These are phyloP conservation scores for Drosophila peninsularis DNA, from an alignment of 2,888 invertebrate species.

Conservation along the genomic window DNA sequence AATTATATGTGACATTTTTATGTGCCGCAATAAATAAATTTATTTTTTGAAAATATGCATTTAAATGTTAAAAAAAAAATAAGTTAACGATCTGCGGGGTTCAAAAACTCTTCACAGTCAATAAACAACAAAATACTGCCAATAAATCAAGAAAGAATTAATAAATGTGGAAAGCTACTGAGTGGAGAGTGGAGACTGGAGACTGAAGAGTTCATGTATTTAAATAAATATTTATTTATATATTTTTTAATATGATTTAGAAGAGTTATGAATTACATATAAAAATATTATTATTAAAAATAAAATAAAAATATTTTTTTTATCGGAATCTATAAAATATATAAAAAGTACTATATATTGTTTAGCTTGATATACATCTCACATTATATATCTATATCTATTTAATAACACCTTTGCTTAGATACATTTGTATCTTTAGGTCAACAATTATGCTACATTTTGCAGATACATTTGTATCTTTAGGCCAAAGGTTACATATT, in stretches of 20 bases:
- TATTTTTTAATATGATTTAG: background rate
- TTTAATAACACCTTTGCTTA: too few relatives aligned
- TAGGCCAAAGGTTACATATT: background rate
- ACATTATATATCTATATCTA: too few relatives aligned
- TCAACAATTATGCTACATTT: background rate
- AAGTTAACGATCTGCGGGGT: background rate
- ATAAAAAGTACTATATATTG: too few relatives aligned
- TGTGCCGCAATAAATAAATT: background rate
- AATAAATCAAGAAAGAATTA: conserved; percentile 1
- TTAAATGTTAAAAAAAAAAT: background rate
- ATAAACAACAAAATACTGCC: background rate
- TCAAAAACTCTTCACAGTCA: conserved; percentile 4
- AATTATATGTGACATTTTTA: background rate
- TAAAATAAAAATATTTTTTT: too few relatives aligned
- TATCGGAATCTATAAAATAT: too few relatives aligned
- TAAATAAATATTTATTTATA: background rate
- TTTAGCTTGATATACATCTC: too few relatives aligned
- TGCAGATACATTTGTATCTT: background rate
- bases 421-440: background rate
- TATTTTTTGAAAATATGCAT: background rate
- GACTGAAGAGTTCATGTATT: background rate
- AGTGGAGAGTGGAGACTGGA: background rate
- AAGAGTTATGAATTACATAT: too few relatives aligned
- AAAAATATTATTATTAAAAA: too few relatives aligned
- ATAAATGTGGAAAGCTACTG: background rate